Conservation (phyloP, 2,888 invertebrate species). For the Punctoribates punctum region DNA sequence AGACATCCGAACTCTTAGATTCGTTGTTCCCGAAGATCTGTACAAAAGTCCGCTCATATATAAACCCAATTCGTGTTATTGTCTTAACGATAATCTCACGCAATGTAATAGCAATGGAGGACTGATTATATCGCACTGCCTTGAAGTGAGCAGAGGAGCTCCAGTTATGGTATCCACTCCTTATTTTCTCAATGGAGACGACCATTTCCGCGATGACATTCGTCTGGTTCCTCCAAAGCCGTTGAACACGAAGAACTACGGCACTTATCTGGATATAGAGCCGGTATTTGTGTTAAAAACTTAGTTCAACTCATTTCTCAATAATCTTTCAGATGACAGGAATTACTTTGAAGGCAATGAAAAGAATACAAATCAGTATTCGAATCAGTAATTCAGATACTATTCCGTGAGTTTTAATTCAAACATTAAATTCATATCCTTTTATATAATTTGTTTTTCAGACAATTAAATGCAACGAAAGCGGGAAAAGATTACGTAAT, state of each 20-base stretch:
- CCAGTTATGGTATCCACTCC: constrained; percentile 9
- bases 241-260: not conserved
- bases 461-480: not conserved
- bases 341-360: not conserved
- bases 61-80: constrained; percentile 14
- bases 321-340: constrained; percentile 8
- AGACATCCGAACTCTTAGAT: not conserved
- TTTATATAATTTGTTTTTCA: not conserved
- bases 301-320: not conserved
- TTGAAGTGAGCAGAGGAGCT: not conserved
- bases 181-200: not conserved
- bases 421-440: too few relatives aligned
- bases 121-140: not conserved
- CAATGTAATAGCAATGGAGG: not conserved
- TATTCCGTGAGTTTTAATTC: not conserved
- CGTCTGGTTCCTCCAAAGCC: not conserved
- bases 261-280: constrained; percentile 21
- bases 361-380: constrained; percentile 27
- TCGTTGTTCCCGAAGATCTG: not conserved
- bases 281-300: not conserved
- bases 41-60: not conserved
- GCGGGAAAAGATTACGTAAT: not conserved
- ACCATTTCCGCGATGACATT: too few relatives aligned
- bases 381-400: not conserved
- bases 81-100: not conserved